phyloP scores from a whole-genome alignment of 2,113 vertebrate species.

The Gambusia holbrooki region DNA sequence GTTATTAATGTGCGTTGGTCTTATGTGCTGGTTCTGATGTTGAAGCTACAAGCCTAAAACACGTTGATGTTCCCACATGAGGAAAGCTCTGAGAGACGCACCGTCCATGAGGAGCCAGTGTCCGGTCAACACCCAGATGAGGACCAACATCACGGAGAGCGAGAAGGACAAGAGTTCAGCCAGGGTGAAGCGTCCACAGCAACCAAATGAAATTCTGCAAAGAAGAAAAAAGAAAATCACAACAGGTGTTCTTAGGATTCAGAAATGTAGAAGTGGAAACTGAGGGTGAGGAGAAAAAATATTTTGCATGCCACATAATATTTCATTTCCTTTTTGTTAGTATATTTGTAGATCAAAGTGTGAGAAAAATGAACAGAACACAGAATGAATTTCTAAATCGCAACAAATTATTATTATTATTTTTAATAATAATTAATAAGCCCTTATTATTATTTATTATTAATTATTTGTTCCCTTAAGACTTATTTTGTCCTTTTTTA shows the following conservation, averaged over 20 bases:
- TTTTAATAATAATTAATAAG: too few relatives aligned
- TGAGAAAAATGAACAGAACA: background rate
- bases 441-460: too few relatives aligned
- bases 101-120: conserved; percentile 99
- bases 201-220: conserved; percentile 96
- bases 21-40: background rate
- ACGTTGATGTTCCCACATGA: background rate
- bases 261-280: background rate
- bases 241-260: conserved; percentile 14
- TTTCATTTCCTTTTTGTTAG: background rate
- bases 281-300: background rate
- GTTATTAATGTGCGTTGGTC: background rate
- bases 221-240: conserved; percentile 2
- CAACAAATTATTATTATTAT: background rate
- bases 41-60: background rate
- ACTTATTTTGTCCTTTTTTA: too few relatives aligned
- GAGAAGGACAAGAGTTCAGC: conserved; percentile 97
- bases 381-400: background rate
- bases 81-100: conserved; percentile 63
- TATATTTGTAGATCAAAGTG: background rate
- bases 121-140: conserved; percentile 99
- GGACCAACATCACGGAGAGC: conserved; percentile 95
- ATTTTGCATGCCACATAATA: background rate
- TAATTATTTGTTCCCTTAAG: too few relatives aligned
- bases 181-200: conserved; percentile 97